phyloP scores from a whole-genome alignment of 2,113 vertebrate species.

The Hypomesus transpacificus region DNA sequence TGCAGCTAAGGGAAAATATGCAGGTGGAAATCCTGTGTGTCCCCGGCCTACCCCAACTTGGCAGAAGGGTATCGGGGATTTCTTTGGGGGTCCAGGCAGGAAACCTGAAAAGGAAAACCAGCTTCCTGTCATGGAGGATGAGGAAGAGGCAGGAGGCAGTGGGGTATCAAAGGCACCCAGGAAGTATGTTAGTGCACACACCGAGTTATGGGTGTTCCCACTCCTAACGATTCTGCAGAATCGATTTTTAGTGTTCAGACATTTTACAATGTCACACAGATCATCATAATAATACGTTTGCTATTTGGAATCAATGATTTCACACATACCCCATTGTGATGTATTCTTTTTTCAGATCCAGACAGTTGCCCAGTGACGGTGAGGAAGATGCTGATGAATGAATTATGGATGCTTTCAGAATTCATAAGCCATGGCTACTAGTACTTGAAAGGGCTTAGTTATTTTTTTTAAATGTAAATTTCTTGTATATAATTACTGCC shows the following conservation, averaged over 20 bases:
- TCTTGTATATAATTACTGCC: no score
- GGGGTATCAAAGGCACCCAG: slow-evolving; percentile 69
- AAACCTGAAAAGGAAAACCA: slow-evolving; percentile 78
- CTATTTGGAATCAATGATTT: background rate
- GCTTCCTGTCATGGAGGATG: slow-evolving; percentile 55
- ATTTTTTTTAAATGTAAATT: no score
- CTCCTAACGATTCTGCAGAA: background rate
- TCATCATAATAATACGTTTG: background rate
- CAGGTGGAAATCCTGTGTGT: slow-evolving; percentile 81
- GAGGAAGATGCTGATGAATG: slow-evolving; percentile 55
- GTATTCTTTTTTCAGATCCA: slow-evolving; percentile 48
- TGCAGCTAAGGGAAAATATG: slow-evolving; percentile 76
- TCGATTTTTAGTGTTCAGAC: background rate
- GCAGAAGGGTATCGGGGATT: slow-evolving; percentile 89
- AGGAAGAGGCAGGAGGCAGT: slow-evolving; percentile 76
- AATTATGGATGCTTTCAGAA: background rate
- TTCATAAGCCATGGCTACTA: no score
- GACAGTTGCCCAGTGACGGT: slow-evolving; percentile 64
- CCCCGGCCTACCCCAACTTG: slow-evolving; percentile 81
- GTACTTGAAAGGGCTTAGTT: no score
- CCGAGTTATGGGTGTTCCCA: background rate
- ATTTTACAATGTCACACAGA: background rate
- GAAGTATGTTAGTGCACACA: slow-evolving; percentile 62
- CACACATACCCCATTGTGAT: background rate
- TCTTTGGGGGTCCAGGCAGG: slow-evolving; percentile 76